Percentiles rank a stretch among this genome's conserved stretches.
Conservation (phyloP, 1,140 invertebrate genomes). For the Calephelis nemesis region DNA sequence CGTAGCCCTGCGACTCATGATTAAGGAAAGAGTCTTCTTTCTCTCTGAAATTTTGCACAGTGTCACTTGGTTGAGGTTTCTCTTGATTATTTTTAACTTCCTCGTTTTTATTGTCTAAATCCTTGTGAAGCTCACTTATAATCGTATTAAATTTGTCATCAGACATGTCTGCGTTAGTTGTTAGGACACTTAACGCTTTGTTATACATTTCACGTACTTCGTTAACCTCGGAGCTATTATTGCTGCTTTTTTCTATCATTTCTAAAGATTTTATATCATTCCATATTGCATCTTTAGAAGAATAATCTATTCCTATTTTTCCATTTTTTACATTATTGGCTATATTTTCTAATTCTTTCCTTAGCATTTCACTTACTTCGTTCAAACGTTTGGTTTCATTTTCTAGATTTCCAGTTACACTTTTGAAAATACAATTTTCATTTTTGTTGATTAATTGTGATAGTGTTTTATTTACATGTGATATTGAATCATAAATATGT, state of each 20-base stretch:
- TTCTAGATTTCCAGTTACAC: conserved; percentile 28
- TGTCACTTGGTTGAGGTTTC: conserved; percentile 13
- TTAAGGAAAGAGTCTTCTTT: background rate
- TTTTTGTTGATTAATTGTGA: conserved; percentile 28
- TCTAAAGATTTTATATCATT: conserved; percentile 46
- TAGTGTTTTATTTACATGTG: conserved; percentile 37
- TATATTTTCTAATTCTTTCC: conserved; percentile 46
- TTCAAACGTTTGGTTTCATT: conserved; percentile 44
- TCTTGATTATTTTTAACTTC: conserved; percentile 17
- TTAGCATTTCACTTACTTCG: conserved; percentile 47
- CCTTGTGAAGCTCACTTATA: background rate
- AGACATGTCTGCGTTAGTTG: background rate
- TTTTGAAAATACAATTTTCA: conserved; percentile 24
- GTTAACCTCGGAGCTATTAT: conserved; percentile 36
- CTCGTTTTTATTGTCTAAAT: background rate
- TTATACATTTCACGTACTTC: conserved; percentile 45
- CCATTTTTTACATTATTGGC: conserved; percentile 37
- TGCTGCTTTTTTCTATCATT: conserved; percentile 38
- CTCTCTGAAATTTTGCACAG: conserved; percentile 24
- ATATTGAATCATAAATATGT: conserved; percentile 29
- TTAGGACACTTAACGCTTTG: conserved; percentile 36
- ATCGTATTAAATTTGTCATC: conserved; percentile 24
- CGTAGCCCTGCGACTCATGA: background rate
- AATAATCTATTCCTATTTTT: conserved; percentile 32
- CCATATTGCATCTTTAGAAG: conserved; percentile 33